Conservation (phyloP, 2,888 invertebrate genomes). For the Brenthis daphne region DNA sequence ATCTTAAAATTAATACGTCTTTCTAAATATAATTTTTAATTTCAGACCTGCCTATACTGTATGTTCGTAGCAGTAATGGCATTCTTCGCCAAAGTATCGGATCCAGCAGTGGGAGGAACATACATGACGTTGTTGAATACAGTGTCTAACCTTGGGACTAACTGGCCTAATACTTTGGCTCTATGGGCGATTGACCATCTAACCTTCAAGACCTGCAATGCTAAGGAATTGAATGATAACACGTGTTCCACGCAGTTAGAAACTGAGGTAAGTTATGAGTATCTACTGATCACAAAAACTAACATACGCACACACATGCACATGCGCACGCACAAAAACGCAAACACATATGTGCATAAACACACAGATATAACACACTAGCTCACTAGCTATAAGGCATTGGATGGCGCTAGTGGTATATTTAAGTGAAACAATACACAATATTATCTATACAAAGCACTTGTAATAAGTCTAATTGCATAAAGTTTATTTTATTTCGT, state of each 20-base stretch:
- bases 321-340: no score
- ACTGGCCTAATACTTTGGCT: conserved; percentile 96
- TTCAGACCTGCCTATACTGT: conserved; percentile 93
- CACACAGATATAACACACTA: no score
- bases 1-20: background rate
- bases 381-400: no score
- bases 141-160: conserved; percentile 97
- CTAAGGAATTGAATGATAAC: conserved; percentile 74
- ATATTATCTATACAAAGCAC: no score
- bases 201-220: conserved; percentile 89
- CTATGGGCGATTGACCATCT: conserved; percentile 95
- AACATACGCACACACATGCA: no score
- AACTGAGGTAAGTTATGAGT: conserved; percentile 81
- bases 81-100: conserved; percentile 98
- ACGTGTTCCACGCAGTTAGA: conserved; percentile 84
- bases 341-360: no score
- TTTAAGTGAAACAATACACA: no score
- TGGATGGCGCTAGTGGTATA: no score
- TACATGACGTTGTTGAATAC: conserved; percentile 99
- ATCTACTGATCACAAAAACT: background rate
- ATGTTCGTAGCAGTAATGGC: conserved; percentile 99
- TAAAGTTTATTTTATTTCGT: no score
- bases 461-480: no score
- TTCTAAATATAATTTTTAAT: conserved; percentile 13
- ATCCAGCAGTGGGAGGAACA: conserved; percentile 98